Base-by-base conservation (phyloP, 2,113 vertebrate species). In the Octodon degus region DNA sequence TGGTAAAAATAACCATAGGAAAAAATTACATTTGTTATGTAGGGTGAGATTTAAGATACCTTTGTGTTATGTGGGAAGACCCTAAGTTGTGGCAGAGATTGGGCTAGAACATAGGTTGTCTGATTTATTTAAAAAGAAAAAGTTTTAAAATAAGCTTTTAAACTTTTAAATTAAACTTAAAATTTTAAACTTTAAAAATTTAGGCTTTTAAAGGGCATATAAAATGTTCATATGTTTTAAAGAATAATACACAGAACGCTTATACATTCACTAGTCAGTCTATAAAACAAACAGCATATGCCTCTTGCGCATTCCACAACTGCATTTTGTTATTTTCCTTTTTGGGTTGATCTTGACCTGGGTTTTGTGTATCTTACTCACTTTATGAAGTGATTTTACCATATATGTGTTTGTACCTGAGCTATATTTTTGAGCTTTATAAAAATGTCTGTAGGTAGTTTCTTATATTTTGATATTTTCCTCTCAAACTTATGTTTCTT, bases 361-460 rank as follows among this genome's bases (percentile, higher is more conserved):
- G 43, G 3, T 43, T 70, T 83, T 84, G 9, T 91, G 70, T 55
- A 55, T 47, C 72, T 80, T 81, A 81, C 43, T 92, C 9, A 40
- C 67, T 89, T 43, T 76, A 27, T 70, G 47, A 82, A 94, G 24
- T 63, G 43, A 17, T 43, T 89, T 55, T 65, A 43, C 34, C 47
- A 70, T 84, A 25, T 43, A 14, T 43, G 34, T 55, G 14, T 60
- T 8, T 91, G 16, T 79, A 58, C 43, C 24, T 80, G 63, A 63
- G 40, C n/a, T 80, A 1, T 58, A 34, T 80, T 65, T 94, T 91
- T 63, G 22, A 80, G n/a, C 63, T 89, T 96, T 91, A 76, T 47
- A 37, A 87, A 68, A 82, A 27, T 82, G 37, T 14, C n/a, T 70
- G 24, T 74, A 47, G n/a, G n/a, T 53, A 70, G 14, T 43, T 37